Percentiles rank a stretch among this genome's conserved stretches.
These are phyloP conservation scores for Bombus affinis DNA, from an alignment of 1,140 invertebrate genomes.

Conservation along the genomic window DNA sequence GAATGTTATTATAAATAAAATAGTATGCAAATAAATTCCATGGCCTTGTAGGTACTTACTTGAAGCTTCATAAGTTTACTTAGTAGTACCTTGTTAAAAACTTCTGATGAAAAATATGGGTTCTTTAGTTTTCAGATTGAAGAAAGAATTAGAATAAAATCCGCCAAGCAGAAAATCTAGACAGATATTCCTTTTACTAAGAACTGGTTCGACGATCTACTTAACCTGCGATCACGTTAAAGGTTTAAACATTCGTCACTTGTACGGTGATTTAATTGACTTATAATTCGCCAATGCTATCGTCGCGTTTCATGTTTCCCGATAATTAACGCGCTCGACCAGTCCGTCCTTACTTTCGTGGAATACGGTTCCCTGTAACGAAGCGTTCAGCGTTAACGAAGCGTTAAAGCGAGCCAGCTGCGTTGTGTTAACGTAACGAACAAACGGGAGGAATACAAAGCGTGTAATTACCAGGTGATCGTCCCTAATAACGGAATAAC, in stretches of 20 bases:
- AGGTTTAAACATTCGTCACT: not conserved
- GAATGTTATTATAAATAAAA: too few relatives aligned
- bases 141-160: not conserved
- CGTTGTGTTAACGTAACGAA: constrained; percentile 69
- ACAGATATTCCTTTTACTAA: too few relatives aligned
- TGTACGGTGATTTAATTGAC: constrained; percentile 4
- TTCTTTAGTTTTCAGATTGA: not conserved
- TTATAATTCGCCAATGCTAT: constrained; percentile 16
- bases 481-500: constrained; percentile 37
- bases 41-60: not conserved
- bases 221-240: not conserved
- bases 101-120: not conserved
- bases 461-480: constrained; percentile 72
- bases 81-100: not conserved
- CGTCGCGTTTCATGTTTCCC: constrained; percentile 26
- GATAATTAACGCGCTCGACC: constrained; percentile 52
- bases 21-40: too few relatives aligned
- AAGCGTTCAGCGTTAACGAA: constrained; percentile 79
- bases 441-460: constrained; percentile 69
- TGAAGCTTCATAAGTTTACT: not conserved
- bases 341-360: constrained; percentile 44
- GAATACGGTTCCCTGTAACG: constrained; percentile 70
- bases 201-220: not conserved
- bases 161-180: not conserved
- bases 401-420: constrained; percentile 80